These are phyloP conservation scores for Pimephales promelas DNA, from an alignment of 2,113 vertebrate genomes.

Conservation along the genomic window DNA sequence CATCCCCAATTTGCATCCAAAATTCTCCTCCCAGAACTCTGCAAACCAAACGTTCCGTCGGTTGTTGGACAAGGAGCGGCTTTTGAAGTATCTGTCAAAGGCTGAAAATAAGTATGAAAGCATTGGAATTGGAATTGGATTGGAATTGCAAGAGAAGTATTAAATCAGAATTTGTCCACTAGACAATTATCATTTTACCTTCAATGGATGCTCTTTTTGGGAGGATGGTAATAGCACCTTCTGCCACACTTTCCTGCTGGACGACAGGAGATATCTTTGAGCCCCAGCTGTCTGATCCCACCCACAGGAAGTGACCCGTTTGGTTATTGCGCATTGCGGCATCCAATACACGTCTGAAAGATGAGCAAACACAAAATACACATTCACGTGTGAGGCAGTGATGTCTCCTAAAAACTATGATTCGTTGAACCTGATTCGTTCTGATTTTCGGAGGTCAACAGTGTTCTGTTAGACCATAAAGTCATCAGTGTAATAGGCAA, in stretches of 20 bases:
- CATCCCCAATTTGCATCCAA: slow-evolving; percentile 91
- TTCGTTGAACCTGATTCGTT: neutral
- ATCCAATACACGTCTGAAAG: slow-evolving; percentile 84
- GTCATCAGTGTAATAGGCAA: neutral
- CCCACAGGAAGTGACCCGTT: slow-evolving; percentile 97
- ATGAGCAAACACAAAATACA: slow-evolving; percentile 17
- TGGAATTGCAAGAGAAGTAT: slow-evolving; percentile 4
- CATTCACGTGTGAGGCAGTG: neutral
- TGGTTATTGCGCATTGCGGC: slow-evolving; percentile 91
- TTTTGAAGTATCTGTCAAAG: slow-evolving; percentile 90
- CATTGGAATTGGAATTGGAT: neutral
- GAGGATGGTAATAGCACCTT: slow-evolving; percentile 93
- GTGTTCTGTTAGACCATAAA: neutral
- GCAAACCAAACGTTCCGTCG: slow-evolving; percentile 91
- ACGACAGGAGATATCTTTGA: slow-evolving; percentile 93
- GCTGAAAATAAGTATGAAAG: slow-evolving; percentile 65
- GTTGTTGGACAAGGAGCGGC: slow-evolving; percentile 89
- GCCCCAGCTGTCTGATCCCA: slow-evolving; percentile 98
- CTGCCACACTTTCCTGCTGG: slow-evolving; percentile 87
- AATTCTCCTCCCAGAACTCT: slow-evolving; percentile 99
- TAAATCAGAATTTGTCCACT: neutral
- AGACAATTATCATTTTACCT: slow-evolving; percentile 74
- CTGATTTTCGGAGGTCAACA: slow-evolving; percentile 7
- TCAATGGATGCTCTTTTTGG: slow-evolving; percentile 95
- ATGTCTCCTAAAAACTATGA: neutral